phyloP scores from a whole-genome alignment of 2,113 vertebrate species.

The Mormoops blainvillei region DNA sequence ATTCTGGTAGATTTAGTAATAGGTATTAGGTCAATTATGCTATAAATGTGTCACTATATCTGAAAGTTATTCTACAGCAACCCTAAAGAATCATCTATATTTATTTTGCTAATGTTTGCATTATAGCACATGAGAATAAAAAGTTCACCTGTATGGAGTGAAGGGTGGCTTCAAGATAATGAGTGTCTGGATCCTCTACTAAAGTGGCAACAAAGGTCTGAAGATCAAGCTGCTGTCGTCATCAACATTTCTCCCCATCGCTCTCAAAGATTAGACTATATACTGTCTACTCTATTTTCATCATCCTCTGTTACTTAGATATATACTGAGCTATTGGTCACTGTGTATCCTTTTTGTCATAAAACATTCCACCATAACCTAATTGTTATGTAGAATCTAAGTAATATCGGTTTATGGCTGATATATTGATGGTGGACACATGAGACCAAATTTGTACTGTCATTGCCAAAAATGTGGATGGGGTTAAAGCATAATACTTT shows the following conservation, averaged over 20 bases:
- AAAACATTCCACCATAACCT: background rate
- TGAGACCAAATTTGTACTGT: background rate
- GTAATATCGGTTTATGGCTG: background rate
- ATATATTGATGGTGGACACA: background rate
- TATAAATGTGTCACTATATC: background rate
- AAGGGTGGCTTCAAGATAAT: background rate
- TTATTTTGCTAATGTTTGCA: background rate
- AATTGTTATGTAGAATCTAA: background rate
- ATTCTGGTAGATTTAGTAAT: background rate
- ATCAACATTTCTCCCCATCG: background rate
- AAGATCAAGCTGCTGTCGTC: background rate
- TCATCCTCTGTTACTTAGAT: background rate
- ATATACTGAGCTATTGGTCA: background rate
- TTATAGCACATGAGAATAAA: background rate
- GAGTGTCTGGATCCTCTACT: background rate
- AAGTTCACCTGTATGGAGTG: background rate
- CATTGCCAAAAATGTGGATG: background rate
- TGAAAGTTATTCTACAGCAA: background rate
- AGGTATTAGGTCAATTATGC: background rate
- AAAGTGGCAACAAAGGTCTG: background rate
- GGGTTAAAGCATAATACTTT: background rate
- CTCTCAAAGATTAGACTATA: background rate
- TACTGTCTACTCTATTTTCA: background rate
- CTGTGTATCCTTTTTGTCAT: background rate
- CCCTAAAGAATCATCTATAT: background rate